phyloP scores from a whole-genome alignment of 2,797 vertebrate species.

The Avahi laniger region DNA sequence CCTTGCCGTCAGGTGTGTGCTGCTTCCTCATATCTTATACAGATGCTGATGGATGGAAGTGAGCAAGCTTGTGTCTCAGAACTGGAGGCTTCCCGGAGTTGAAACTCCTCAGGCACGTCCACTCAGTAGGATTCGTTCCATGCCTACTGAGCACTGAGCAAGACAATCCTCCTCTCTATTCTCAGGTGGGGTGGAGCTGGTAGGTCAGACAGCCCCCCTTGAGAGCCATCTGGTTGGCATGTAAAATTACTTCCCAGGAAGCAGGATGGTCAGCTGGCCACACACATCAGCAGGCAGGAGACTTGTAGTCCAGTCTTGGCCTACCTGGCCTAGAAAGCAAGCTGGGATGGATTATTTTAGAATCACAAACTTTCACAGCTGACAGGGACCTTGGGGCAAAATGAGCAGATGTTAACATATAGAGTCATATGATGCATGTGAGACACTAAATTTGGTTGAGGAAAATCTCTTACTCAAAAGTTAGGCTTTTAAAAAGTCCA shows the following conservation, averaged over 20 bases:
- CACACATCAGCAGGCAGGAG: background rate
- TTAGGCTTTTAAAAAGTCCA: background rate
- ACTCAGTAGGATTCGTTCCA: background rate
- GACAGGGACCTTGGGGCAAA: background rate
- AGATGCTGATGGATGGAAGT: background rate
- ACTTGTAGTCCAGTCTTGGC: background rate
- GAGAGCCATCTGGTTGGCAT: conserved; percentile 51
- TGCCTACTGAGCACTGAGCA: background rate
- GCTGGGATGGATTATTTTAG: background rate
- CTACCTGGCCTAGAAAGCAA: background rate
- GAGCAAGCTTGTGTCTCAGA: background rate
- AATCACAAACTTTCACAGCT: background rate
- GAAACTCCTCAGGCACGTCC: background rate
- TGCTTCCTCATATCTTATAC: background rate
- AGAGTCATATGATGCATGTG: background rate
- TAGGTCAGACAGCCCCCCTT: conserved; percentile 42
- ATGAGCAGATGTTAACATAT: background rate
- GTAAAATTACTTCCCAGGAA: conserved; percentile 43
- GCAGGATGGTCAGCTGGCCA: background rate
- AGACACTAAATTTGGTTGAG: background rate
- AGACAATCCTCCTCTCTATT: background rate
- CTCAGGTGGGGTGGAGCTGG: background rate
- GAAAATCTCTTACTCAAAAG: background rate
- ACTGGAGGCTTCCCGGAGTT: background rate
- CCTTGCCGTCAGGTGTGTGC: background rate